phyloP scores from a whole-genome alignment of 1,140 invertebrate genomes.

The Drosophila setifemur region DNA sequence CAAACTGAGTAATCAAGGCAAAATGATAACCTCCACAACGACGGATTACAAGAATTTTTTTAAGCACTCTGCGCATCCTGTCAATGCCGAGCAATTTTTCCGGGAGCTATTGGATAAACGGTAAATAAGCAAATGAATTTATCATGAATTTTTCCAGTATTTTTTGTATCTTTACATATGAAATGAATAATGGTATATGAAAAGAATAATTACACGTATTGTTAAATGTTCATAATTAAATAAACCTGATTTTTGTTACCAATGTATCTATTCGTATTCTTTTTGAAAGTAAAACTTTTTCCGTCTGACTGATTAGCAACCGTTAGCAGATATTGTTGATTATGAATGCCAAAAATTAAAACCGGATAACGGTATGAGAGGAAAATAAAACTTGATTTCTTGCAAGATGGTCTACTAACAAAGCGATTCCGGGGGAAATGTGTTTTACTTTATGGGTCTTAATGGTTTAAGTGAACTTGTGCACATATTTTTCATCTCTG shows the following conservation, averaged over 20 bases:
- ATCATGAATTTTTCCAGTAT: too few relatives aligned
- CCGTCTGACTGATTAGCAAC: background rate
- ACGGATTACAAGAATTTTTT: conserved; percentile 74
- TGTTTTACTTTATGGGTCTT: conserved; percentile 13
- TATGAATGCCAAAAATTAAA: conserved; percentile 31
- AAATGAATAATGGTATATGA: background rate
- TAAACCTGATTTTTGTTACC: too few relatives aligned
- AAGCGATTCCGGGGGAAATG: too few relatives aligned
- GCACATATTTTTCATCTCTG: conserved; percentile 9
- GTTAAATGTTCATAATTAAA: too few relatives aligned
- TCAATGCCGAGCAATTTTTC: conserved; percentile 77
- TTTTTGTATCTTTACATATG: background rate
- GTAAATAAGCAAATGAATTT: conserved; percentile 28
- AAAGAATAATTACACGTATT: too few relatives aligned
- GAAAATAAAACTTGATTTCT: conserved; percentile 4
- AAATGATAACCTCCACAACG: conserved; percentile 70
- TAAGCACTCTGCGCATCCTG: conserved; percentile 70
- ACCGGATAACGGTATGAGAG: conserved; percentile 23
- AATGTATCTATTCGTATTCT: too few relatives aligned
- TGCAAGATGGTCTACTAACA: background rate
- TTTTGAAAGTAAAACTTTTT: background rate
- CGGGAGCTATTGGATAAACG: conserved; percentile 62
- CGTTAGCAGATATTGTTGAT: background rate
- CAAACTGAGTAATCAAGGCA: conserved; percentile 22
- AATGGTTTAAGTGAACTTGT: conserved; percentile 9